Evolutionary conservation across 2,888 invertebrate genomes (phyloP), one percentile per base, ranked within the genome.

Genomic region (Amiota minor): DNA sequence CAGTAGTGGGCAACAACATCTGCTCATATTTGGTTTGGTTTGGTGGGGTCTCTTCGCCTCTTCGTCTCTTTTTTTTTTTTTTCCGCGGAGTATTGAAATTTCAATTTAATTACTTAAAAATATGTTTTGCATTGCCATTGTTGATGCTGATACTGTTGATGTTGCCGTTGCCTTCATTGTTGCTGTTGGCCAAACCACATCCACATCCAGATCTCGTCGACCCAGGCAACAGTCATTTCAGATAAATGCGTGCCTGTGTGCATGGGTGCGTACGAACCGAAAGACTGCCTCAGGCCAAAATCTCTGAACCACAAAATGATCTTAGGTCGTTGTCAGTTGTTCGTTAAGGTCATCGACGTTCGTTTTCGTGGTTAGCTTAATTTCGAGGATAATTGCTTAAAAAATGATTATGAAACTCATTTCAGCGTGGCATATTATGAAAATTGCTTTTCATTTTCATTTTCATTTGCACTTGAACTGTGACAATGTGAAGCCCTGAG

Each of bases 341-440:
- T 65, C n/a, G 14, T 18, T 56, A 72, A 68, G 73, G 70, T 73
- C 77, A 77, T 59, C 20, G 59, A 59, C 11, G 59, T 9, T 74
- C 11, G 59, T 9, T 74, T 65, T 74, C 71, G 74, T 76, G 81
- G 75, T 85, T 80, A 81, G 80, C 85, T 80, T 82, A 85, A 83
- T 83, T 83, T 83, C 82, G 78, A 80, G 84, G 82, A 83, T 83
- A 83, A 83, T 83, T 83, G 83, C 81, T 77, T 79, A 72, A 75
- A 35, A 81, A 85, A 83, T 83, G 82, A 83, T 82, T 85, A 85
- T 83, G 77, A 83, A 83, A 83, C 77, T 79, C 74, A 77, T 77
- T 82, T 35, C n/a, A 16, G 65, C 46, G 16, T 67, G 49, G 47
- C 71, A 68, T 62, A 70, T 68, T 59, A 49, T 67, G 23, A 50